Base-by-base conservation (phyloP, 2,797 vertebrate species). In the Emydoidea blandingii region DNA sequence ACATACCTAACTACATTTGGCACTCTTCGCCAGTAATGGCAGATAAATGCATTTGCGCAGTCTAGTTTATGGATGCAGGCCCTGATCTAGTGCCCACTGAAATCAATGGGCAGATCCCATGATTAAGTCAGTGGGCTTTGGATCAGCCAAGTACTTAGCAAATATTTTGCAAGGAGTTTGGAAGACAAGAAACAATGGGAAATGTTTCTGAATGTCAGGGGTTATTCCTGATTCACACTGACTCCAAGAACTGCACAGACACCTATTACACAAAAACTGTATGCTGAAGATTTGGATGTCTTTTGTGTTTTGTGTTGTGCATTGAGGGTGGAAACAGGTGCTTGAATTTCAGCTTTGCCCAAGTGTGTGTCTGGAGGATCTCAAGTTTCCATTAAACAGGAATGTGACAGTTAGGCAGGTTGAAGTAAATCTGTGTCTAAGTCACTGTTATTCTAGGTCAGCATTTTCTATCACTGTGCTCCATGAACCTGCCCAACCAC, bases 41-140 rank as follows among this genome's bases (percentile, higher is more conserved):
- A 89, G 18, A 12, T 80, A 72, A 91, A 8, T 41, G 54, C 81
- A 59, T 27, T 25, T 16, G 5, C 4, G 7, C 34, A 37, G 62
- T 10, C 27, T 83, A 10, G 83, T 91, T 83, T 4, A n/a, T 6
- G 12, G 37, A 49, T 34, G 21, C 1, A 86, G 9, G 2, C 11
- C 52, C 14, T 82, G 65, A 52, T 4, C 27, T 29, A 57, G 47
- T 0, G 0, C 4, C 44, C 74, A 1, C 3, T 47, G 37, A 80
- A 4, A 21, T 7, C 34, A 91, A 84, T 6, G 19, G 31, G 86
- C 6, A 92, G 9, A 56, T 1, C 25, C 1, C 44, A 5, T 29
- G 14, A 25, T 14, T 76, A 44, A 47, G 25, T 14, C 25, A 47
- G 23, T 7, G 23, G 25, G 2, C 21, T 76, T 41, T 27, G 25